A percentile compares a stretch with the other conserved stretches of the same genome.
phyloP scores from a whole-genome alignment of 2,797 vertebrate species.

The Micropoecilia bifurca region DNA sequence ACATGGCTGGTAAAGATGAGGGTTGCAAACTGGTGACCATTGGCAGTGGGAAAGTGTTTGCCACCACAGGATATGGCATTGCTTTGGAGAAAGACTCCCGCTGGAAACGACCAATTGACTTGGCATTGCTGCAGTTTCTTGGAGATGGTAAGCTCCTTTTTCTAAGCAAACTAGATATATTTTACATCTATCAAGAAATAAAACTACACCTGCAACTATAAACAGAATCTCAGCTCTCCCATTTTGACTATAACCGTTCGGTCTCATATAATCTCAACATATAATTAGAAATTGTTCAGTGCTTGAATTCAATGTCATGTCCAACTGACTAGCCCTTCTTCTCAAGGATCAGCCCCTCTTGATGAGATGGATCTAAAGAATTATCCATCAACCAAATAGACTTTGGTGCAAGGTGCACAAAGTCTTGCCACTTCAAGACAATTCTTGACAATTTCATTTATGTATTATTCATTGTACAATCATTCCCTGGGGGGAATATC shows the following conservation, averaged over 20 bases:
- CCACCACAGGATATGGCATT: conserved; percentile 97
- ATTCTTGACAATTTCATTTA: background rate
- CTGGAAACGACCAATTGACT: conserved; percentile 95
- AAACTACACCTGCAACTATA: background rate
- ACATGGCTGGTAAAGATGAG: conserved; percentile 98
- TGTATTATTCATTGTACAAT: background rate
- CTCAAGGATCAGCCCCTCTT: background rate
- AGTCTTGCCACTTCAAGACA: background rate
- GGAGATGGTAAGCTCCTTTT: conserved; percentile 86
- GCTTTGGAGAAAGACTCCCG: conserved; percentile 95
- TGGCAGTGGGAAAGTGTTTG: conserved; percentile 97
- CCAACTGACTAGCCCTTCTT: background rate
- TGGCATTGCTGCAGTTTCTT: conserved; percentile 96
- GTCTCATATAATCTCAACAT: background rate
- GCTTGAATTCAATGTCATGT: background rate
- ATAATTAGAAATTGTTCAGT: background rate
- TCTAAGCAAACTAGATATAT: background rate
- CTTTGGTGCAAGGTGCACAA: background rate
- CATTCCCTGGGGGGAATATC: background rate
- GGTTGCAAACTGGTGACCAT: conserved; percentile 99
- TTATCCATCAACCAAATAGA: conserved; percentile 1
- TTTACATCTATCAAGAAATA: background rate
- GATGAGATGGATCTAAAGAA: background rate
- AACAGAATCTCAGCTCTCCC: background rate
- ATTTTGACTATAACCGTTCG: background rate